Conservation (phyloP, 2,113 vertebrate species). For the Nyctereutes procyonoides region DNA sequence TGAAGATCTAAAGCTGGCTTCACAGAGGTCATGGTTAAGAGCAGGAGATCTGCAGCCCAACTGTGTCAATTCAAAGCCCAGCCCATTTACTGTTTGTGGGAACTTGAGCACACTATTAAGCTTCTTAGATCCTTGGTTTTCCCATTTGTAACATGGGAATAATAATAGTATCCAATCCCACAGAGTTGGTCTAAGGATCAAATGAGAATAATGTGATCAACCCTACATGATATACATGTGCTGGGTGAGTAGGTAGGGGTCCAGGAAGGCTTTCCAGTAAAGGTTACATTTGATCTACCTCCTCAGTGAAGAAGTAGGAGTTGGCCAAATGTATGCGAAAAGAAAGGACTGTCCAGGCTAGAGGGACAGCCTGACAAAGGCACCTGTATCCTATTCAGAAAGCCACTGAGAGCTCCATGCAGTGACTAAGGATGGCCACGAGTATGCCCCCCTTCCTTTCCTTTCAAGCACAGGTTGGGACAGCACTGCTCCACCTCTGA, state of each 20-base stretch:
- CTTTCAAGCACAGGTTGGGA: not conserved
- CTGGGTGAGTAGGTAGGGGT: not conserved
- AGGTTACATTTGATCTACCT: not conserved
- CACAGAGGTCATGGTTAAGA: not conserved
- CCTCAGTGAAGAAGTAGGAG: not conserved
- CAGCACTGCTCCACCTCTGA: not conserved
- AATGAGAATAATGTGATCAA: not conserved
- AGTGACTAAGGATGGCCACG: too few species aligned
- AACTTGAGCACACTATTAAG: not conserved
- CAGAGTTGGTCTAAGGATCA: not conserved
- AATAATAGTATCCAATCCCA: not conserved
- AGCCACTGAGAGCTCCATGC: not conserved
- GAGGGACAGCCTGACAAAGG: not conserved
- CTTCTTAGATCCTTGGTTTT: not conserved
- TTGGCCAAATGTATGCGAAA: not conserved
- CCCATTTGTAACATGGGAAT: not conserved
- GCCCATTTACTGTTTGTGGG: too few species aligned
- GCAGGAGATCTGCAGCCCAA: not conserved
- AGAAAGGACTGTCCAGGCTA: not conserved
- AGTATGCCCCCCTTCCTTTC: not conserved
- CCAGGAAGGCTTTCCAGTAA: not conserved
- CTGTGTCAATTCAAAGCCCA: not conserved
- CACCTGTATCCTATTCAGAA: not conserved
- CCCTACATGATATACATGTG: too few species aligned
- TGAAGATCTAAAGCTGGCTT: not conserved